Percentiles rank a stretch among this genome's conserved stretches.
phyloP scores from a whole-genome alignment of 2,113 vertebrate species.

The Tyto alba region DNA sequence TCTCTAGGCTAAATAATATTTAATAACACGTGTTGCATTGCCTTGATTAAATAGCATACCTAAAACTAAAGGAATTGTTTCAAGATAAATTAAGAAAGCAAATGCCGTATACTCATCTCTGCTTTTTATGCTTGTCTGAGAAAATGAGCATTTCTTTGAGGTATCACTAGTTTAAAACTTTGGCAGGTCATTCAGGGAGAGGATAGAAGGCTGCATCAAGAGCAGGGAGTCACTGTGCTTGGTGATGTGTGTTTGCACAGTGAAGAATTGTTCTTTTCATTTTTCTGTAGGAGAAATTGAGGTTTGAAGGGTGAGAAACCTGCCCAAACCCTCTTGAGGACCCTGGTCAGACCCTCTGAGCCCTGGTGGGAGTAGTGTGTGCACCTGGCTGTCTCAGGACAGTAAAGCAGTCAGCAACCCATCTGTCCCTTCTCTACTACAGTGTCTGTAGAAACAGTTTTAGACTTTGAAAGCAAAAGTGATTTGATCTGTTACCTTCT shows the following conservation, averaged over 20 bases:
- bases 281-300: not conserved
- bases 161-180: not conserved
- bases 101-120: not conserved
- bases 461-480: not conserved
- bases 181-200: not conserved
- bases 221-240: accelerated
- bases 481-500: not conserved
- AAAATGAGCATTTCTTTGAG: not conserved
- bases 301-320: not conserved
- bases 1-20: not conserved
- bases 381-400: not conserved
- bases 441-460: not conserved
- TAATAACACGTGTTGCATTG: not conserved
- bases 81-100: not conserved
- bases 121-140: not conserved
- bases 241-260: not conserved
- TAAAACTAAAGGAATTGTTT: not conserved
- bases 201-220: not conserved
- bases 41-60: not conserved
- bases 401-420: not conserved
- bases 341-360: not conserved
- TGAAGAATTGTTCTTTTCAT: not conserved
- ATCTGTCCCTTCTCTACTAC: not conserved
- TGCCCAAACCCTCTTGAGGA: not conserved
- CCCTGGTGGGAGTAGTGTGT: not conserved